Conservation (phyloP, 2,888 invertebrate genomes). For the Diarsia dahlii region DNA sequence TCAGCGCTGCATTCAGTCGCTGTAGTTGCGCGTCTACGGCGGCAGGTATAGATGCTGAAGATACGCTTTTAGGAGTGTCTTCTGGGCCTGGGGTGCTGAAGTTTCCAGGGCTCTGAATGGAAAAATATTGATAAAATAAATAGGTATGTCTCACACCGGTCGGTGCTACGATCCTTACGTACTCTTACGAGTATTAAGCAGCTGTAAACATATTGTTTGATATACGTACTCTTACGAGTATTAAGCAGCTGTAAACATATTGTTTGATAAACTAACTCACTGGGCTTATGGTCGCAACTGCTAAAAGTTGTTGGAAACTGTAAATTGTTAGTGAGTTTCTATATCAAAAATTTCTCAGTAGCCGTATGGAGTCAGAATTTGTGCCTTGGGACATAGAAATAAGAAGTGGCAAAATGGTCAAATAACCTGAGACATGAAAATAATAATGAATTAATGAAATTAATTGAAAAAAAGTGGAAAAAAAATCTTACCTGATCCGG, state of each 20-base stretch:
- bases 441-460: not conserved
- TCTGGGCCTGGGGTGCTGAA: constrained; percentile 38
- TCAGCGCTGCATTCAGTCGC: constrained; percentile 87
- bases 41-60: constrained; percentile 69
- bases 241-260: too few relatives aligned
- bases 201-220: too few relatives aligned
- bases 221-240: too few relatives aligned
- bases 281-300: too few relatives aligned
- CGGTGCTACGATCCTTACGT: too few relatives aligned
- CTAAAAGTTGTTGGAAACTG: too few relatives aligned
- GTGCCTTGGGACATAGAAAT: not conserved
- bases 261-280: too few relatives aligned
- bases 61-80: constrained; percentile 57
- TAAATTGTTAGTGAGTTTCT: not conserved
- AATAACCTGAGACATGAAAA: not conserved
- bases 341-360: not conserved
- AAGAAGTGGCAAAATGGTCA: not conserved
- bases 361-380: not conserved
- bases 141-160: too few relatives aligned
- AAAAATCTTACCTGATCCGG: constrained; percentile 77
- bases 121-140: not conserved
- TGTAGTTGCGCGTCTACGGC: constrained; percentile 87
- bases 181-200: too few relatives aligned
- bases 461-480: too few relatives aligned
- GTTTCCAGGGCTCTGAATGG: constrained; percentile 66